Conservation (phyloP, 2,113 vertebrate genomes). For the Hystrix brachyura region DNA sequence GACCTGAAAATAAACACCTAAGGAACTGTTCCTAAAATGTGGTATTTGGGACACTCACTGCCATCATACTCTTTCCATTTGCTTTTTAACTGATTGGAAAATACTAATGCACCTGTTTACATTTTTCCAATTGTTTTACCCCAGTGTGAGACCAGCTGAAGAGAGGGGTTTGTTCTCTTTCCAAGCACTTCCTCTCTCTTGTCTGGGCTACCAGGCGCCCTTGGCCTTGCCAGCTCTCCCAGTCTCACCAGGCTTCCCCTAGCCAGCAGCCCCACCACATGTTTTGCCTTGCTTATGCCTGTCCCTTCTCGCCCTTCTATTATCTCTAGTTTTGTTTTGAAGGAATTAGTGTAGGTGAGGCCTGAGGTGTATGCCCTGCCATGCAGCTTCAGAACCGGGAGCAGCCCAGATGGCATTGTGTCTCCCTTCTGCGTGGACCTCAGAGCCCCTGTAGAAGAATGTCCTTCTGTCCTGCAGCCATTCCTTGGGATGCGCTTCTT, state of each 20-base stretch:
- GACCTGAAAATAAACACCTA: not conserved
- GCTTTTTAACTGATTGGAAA: conserved; percentile 73
- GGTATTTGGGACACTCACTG: conserved; percentile 62
- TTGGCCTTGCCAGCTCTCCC: not conserved
- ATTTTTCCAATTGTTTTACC: conserved; percentile 69
- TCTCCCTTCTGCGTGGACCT: not conserved
- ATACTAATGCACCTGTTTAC: conserved; percentile 71
- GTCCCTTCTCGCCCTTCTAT: not conserved
- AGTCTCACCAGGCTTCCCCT: conserved; percentile 4
- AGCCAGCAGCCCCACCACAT: conserved; percentile 45
- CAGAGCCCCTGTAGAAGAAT: not conserved
- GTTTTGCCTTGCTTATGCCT: not conserved
- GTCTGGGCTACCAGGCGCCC: not conserved
- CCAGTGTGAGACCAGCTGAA: conserved; percentile 62
- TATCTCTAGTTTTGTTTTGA: conserved; percentile 57
- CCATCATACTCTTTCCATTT: conserved; percentile 64
- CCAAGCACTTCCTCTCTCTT: conserved; percentile 12
- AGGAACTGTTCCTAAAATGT: not conserved
- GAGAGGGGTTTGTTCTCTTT: conserved; percentile 59
- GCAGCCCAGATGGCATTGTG: not conserved
- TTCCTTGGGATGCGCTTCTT: not conserved
- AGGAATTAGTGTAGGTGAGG: not conserved
- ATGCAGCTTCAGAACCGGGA: not conserved
- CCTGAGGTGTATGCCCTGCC: not conserved
- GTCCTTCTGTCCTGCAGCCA: not conserved